Percentiles rank a stretch among this genome's conserved stretches.
phyloP scores from a whole-genome alignment of 2,888 invertebrate genomes.

The Ochropleura plecta region DNA sequence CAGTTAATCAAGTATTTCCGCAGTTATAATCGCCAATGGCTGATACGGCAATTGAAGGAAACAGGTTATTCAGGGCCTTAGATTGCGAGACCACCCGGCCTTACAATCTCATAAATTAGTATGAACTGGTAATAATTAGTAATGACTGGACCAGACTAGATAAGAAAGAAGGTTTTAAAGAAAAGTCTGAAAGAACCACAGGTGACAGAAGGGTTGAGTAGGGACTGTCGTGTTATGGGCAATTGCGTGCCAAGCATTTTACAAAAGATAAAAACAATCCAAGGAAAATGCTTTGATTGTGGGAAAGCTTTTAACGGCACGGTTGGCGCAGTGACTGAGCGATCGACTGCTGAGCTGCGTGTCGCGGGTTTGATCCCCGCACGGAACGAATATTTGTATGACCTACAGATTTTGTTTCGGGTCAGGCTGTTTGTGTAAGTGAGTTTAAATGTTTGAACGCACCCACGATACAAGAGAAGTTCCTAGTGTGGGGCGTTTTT shows the following conservation, averaged over 20 bases:
- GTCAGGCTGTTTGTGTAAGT: too few species aligned
- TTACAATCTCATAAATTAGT: conserved; percentile 36
- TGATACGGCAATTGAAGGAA: conserved; percentile 33
- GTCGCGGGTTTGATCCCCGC: too few species aligned
- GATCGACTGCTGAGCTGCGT: too few species aligned
- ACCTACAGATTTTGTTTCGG: too few species aligned
- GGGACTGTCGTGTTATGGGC: not conserved
- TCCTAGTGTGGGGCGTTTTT: too few species aligned
- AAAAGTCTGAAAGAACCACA: conserved; percentile 2
- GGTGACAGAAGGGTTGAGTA: conserved; percentile 17
- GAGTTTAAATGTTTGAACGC: too few species aligned
- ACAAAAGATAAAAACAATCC: not conserved
- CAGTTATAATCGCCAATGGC: conserved; percentile 42
- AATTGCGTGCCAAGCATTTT: not conserved
- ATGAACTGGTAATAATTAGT: conserved; percentile 25
- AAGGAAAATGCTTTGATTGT: not conserved
- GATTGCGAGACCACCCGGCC: conserved; percentile 48
- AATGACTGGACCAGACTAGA: conserved; percentile 7
- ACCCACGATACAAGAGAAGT: too few species aligned
- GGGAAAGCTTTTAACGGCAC: not conserved
- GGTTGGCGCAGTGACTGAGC: too few species aligned
- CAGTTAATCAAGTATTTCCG: conserved; percentile 38
- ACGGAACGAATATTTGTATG: too few species aligned
- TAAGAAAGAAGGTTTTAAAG: not conserved
- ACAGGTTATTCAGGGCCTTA: conserved; percentile 47